Evolutionary conservation across 2,797 vertebrate genomes (phyloP).

Genomic region (Darevskia mixta): DNA sequence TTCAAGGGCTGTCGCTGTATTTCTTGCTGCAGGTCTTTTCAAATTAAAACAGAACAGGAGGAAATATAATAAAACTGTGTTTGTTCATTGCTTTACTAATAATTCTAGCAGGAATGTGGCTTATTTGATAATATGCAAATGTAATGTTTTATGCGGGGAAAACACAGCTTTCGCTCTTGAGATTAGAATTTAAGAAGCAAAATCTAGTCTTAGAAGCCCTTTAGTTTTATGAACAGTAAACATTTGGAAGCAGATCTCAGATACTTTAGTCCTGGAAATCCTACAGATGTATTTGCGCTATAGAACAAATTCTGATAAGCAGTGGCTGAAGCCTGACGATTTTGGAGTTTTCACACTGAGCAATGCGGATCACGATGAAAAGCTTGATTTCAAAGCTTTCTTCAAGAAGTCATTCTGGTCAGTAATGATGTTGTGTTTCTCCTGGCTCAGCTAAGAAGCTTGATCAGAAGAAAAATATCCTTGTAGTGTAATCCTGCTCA

Average conservation of each 20-base stretch:
- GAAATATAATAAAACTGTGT: background rate
- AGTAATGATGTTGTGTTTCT: background rate
- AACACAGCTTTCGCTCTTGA: background rate
- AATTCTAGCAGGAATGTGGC: background rate
- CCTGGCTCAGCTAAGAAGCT: background rate
- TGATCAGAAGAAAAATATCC: background rate
- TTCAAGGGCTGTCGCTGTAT: background rate
- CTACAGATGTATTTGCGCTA: background rate
- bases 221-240: background rate
- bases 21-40: background rate
- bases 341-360: background rate
- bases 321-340: background rate
- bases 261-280: background rate
- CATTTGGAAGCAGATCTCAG: background rate
- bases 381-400: background rate
- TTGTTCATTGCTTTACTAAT: background rate
- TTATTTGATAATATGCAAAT: slow-evolving; percentile 27
- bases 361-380: background rate
- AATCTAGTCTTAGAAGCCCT: background rate
- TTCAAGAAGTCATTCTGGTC: background rate
- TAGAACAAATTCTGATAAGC: background rate
- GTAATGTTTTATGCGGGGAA: background rate
- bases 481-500: background rate
- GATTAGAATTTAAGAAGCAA: background rate
- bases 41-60: background rate